These are phyloP conservation scores for Stegastes partitus DNA, from an alignment of 2,113 vertebrate species.

Conservation along the genomic window DNA sequence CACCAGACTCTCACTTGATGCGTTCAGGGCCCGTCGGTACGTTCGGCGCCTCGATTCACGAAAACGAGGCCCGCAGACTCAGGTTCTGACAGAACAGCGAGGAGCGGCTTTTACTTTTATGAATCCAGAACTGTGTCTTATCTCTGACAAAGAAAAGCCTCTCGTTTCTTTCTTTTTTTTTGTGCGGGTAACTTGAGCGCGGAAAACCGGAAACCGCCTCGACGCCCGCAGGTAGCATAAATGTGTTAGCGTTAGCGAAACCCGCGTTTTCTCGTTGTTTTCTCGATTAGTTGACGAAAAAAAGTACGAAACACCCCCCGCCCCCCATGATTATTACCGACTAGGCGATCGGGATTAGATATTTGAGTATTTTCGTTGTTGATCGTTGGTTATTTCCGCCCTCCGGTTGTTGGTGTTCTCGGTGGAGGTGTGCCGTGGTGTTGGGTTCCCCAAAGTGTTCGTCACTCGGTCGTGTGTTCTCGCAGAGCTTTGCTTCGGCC, in stretches of 20 bases:
- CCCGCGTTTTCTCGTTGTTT: constrained; percentile 30
- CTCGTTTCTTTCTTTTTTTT: background rate
- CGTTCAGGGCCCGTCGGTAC: constrained; percentile 40
- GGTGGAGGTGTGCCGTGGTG: constrained; percentile 57
- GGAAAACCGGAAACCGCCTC: constrained; percentile 40
- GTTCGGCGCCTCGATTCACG: constrained; percentile 42
- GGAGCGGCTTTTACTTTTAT: constrained; percentile 33
- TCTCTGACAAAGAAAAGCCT: constrained; percentile 51
- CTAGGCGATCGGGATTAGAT: constrained; percentile 21
- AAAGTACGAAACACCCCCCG: background rate
- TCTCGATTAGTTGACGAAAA: constrained; percentile 8
- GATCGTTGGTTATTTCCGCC: constrained; percentile 36
- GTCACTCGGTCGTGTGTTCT: constrained; percentile 29
- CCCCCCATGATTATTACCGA: constrained; percentile 8
- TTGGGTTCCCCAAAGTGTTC: constrained; percentile 63
- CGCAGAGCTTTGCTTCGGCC: constrained; percentile 38
- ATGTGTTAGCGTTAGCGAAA: constrained; percentile 48
- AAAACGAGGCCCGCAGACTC: constrained; percentile 52
- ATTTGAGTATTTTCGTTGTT: constrained; percentile 11
- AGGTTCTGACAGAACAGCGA: constrained; percentile 53
- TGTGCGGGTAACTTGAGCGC: constrained; percentile 27
- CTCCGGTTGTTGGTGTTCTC: constrained; percentile 57
- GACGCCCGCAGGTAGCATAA: constrained; percentile 64
- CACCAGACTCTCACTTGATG: constrained; percentile 9
- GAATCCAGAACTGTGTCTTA: constrained; percentile 36